Base-by-base conservation (phyloP, 2,797 vertebrate genomes). In the Varecia variegata region DNA sequence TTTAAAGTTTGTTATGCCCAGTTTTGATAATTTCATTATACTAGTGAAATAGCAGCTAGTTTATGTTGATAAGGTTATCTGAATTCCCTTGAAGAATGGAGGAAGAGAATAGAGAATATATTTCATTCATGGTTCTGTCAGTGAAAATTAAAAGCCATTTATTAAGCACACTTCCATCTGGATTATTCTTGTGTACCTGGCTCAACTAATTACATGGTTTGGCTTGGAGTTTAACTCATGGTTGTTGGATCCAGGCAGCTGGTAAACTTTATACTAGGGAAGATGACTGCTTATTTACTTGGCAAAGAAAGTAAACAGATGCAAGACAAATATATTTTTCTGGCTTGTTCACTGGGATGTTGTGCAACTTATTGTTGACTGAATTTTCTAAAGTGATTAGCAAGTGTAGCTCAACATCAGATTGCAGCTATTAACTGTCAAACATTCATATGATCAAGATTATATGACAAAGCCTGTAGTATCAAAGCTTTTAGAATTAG, bases 241-340 rank as follows among this genome's bases (percentile, higher is more conserved):
- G 50, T 76, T 80, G 23, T 43, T 65, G 52, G 38, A 67, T 80
- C 15, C 47, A 52, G 84, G 67, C 71, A 85, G 90, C 60, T 73
- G 67, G 56, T 70, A 68, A 93, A 92, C 17, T 79, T 81, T 94
- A 23, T 79, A 52, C 30, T 47, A 84, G 65, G 83, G 82, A 23
- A 89, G 20, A 45, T 83, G 47, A 90, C 77, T 73, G 35, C 38
- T 95, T 92, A 85, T 88, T 88, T 90, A 62, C 21, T 86, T 86
- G 80, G 81, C 40, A 86, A 95, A 83, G 87, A 92, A 92, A 94
- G 88, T 73, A 54, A 87, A 65, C 43, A 73, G 65, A 77, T 88
- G 62, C 58, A 81, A 79, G 13, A 15, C 60, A 92, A 76, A 32
- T 94, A 32, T 60, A 25, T 84, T 91, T 86, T 88, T 52, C 82